A percentile compares a stretch with the other conserved stretches of the same genome.
Evolutionary conservation across 1,140 invertebrate species (phyloP).

Genomic region (Danaus melanippus): DNA sequence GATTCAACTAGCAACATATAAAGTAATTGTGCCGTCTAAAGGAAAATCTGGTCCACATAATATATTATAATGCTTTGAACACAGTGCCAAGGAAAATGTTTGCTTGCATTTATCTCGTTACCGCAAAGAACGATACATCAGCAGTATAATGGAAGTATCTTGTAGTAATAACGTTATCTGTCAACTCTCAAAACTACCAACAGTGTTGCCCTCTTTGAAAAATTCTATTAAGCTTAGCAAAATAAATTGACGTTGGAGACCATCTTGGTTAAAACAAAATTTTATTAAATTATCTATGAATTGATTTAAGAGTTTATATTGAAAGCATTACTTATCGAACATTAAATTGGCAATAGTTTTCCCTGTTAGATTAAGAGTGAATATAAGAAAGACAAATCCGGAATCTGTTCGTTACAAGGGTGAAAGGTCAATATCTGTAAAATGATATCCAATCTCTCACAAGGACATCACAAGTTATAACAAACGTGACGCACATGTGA

Average conservation of each 20-base stretch:
- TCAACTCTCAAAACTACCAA: slow-evolving; percentile 36
- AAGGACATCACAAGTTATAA: slow-evolving; percentile 7
- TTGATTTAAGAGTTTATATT: too few relatives aligned
- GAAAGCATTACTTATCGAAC: too few relatives aligned
- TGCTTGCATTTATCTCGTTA: slow-evolving; percentile 16
- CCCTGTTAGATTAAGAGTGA: too few relatives aligned
- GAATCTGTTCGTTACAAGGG: too few relatives aligned
- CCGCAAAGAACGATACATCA: slow-evolving; percentile 20
- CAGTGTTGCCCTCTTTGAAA: slow-evolving; percentile 30
- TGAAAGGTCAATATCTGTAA: too few relatives aligned
- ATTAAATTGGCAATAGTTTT: too few relatives aligned
- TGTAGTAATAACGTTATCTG: slow-evolving; percentile 40
- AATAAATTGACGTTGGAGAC: slow-evolving; percentile 30
- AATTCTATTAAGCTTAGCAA: slow-evolving; percentile 33
- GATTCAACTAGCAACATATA: too few relatives aligned
- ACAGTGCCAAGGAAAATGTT: slow-evolving; percentile 1
- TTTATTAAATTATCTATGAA: too few relatives aligned
- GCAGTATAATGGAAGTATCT: slow-evolving; percentile 37
- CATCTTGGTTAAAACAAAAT: background rate
- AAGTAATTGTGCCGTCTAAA: too few relatives aligned
- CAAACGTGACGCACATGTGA: slow-evolving; percentile 7
- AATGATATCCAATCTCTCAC: slow-evolving; percentile 10
- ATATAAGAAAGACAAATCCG: too few relatives aligned
- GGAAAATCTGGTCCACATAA: too few relatives aligned
- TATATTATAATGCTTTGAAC: too few relatives aligned